phyloP scores from a whole-genome alignment of 2,113 vertebrate genomes.

The Myrmophylax atrothorax region DNA sequence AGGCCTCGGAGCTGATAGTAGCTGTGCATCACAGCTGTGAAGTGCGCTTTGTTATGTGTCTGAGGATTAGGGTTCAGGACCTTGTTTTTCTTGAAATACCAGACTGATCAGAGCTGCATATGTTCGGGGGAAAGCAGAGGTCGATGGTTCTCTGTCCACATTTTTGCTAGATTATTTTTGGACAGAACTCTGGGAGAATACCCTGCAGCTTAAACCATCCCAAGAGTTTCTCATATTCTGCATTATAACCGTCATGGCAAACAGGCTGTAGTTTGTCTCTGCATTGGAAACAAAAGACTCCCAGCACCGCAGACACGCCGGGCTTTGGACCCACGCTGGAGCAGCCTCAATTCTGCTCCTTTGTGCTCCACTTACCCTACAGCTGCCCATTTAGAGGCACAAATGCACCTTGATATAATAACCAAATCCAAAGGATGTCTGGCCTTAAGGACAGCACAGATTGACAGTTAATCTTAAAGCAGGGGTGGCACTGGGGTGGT shows the following conservation, averaged over 20 bases:
- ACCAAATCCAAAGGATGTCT: conserved; percentile 47
- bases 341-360: conserved; percentile 62
- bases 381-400: conserved; percentile 56
- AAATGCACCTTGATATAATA: conserved; percentile 55
- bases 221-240: conserved; percentile 74
- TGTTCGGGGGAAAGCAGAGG: conserved; percentile 83
- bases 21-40: conserved; percentile 90
- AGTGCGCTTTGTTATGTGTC: conserved; percentile 92
- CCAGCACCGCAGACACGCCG: not conserved
- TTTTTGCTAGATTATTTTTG: conserved; percentile 87
- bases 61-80: conserved; percentile 90
- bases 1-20: conserved; percentile 85
- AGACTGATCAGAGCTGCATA: conserved; percentile 87
- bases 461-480: conserved; percentile 25
- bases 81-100: conserved; percentile 93
- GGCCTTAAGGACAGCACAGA: conserved; percentile 34
- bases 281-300: conserved; percentile 76
- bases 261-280: conserved; percentile 66
- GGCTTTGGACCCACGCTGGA: conserved; percentile 60
- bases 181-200: conserved; percentile 86
- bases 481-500: not conserved
- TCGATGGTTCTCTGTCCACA: conserved; percentile 87
- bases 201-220: conserved; percentile 80
- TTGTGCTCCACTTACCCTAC: conserved; percentile 66
- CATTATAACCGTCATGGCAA: conserved; percentile 55